phyloP scores from a whole-genome alignment of 2,113 vertebrate genomes.

The Dolichallabes microphthalmus region DNA sequence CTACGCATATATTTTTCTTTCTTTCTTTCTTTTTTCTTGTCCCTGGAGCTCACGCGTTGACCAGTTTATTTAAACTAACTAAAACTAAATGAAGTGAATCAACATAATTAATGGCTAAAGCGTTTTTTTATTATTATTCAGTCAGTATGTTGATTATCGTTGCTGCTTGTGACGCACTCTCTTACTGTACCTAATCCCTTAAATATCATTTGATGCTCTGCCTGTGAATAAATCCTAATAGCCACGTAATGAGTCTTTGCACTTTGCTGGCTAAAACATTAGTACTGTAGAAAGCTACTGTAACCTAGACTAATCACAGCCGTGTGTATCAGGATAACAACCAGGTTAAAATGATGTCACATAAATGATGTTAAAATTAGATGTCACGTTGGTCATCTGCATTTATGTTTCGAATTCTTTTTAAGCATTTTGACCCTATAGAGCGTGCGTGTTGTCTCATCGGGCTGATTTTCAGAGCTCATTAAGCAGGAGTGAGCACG shows the following conservation, averaged over 20 bases:
- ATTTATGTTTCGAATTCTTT: constrained; percentile 27
- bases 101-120: constrained; percentile 37
- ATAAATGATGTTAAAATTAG: no score
- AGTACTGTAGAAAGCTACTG: constrained; percentile 24
- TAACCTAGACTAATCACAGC: no score
- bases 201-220: constrained; percentile 35
- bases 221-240: constrained; percentile 51
- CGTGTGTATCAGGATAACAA: constrained; percentile 1
- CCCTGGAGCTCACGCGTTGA: background rate
- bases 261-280: constrained; percentile 30
- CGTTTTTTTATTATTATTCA: constrained; percentile 27
- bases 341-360: constrained; percentile 34
- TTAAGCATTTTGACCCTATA: constrained; percentile 14
- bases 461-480: constrained; percentile 18
- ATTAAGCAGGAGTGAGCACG: constrained; percentile 29
- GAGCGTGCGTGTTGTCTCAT: constrained; percentile 18
- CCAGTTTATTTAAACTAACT: background rate
- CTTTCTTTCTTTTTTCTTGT: background rate
- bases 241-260: constrained; percentile 50
- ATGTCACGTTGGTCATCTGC: constrained; percentile 28
- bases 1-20: no score
- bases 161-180: constrained; percentile 11
- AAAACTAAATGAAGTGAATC: background rate
- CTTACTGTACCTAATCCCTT: constrained; percentile 40
- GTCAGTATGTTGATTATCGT: constrained; percentile 34